Evolutionary conservation across 2,888 invertebrate genomes (phyloP), one percentile per base, ranked within the genome.

Genomic region (Eustalomyia histrio): DNA sequence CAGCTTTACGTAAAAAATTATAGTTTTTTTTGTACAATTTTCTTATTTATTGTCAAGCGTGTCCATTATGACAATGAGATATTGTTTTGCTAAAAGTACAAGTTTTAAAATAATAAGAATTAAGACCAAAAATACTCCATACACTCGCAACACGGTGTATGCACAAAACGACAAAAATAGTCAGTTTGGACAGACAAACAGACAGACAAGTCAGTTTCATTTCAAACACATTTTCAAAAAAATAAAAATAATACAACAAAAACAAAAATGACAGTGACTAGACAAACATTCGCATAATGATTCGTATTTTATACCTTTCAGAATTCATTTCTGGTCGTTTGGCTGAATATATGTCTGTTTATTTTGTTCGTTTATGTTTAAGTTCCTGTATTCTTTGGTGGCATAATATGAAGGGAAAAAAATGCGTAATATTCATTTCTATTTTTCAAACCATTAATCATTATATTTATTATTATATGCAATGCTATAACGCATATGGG

Each of bases 1-100:
- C 78, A 78, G 78, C 55, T 67, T 69, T 8, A 57, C 17, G 50
- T 67, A 35, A 58, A 47, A 60, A 60, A 61, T 52, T 29, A 29
- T n/a, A 29, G 29, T 29, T 29, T 29, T 29, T 29, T 29, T 29
- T 29, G 29, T n/a, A n/a, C 29, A 55, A 75, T 67, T 61, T 71
- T 71, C 61, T 89, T 88, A 88, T 89, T 89, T 88, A 89, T 88
- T 88, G 88, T 88, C 89, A 87, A 81, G 87, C 83, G 73, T 82
- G 83, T 83, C 84, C 84, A 85, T 85, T 85, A 85, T 84, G 84
- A 85, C 84, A 84, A 85, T 84, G 85, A 85, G 84, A 84, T 84
- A 84, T 84, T 82, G 83, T 74, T 82, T 74, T 74, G 63, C 69
- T 55, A 61, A 69, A 74, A 81, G 78, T 71, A 78, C 81, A 81